These are phyloP conservation scores for Drosophila arawakana DNA, from an alignment of 1,140 invertebrate genomes.

Conservation along the genomic window DNA sequence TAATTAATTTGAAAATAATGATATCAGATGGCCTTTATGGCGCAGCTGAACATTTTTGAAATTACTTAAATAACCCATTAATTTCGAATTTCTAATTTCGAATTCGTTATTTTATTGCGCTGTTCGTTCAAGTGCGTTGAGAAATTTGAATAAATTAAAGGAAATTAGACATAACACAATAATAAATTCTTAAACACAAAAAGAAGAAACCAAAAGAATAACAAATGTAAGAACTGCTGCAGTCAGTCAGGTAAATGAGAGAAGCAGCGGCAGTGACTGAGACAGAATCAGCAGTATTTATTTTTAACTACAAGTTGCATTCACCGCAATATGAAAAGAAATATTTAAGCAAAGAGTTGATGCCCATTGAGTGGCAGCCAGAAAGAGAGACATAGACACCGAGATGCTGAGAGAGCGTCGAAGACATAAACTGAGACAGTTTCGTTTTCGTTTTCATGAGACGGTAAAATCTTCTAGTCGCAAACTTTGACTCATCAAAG, in stretches of 20 bases:
- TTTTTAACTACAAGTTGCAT: conserved; percentile 64
- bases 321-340: conserved; percentile 51
- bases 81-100: conserved; percentile 33
- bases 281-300: conserved; percentile 61
- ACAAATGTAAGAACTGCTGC: conserved; percentile 21
- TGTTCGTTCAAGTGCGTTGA: conserved; percentile 52
- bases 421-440: conserved; percentile 41
- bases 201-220: conserved; percentile 25
- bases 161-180: conserved; percentile 72
- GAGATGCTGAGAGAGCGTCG: conserved; percentile 13
- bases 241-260: conserved; percentile 32
- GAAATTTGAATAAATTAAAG: conserved; percentile 60
- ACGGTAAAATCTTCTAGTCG: conserved; percentile 54
- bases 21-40: conserved; percentile 43
- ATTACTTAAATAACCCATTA: conserved; percentile 62
- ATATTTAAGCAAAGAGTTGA: conserved; percentile 54
- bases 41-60: conserved; percentile 51
- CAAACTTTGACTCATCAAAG: conserved; percentile 52
- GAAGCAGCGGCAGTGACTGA: conserved; percentile 11
- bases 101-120: conserved; percentile 29
- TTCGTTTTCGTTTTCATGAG: conserved; percentile 74
- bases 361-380: not conserved
- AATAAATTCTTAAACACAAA: conserved; percentile 57
- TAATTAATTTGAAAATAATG: conserved; percentile 36
- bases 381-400: conserved; percentile 18